Evolutionary conservation across 2,888 invertebrate species (phyloP), one percentile per base, ranked within the genome.

Genomic region (Selenia dentaria): DNA sequence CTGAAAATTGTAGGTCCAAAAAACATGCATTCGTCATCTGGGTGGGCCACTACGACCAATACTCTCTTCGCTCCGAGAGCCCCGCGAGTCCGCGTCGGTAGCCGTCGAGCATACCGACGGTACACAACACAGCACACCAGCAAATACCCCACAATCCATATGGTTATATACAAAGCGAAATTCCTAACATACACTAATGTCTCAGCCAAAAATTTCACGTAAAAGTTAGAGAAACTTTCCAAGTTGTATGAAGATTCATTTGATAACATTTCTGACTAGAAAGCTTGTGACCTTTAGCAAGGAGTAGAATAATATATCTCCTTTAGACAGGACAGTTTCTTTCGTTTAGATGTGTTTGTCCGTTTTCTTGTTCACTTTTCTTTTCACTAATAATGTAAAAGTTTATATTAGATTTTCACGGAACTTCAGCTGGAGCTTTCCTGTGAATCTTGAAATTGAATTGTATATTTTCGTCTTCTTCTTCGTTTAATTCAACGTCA

Each of bases 21-120:
- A 82, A 99, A 99, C 99, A 99, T 99, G 64, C 97, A 97, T 79
- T 99, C 99, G 79, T 99, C 99, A 81, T 99, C 99, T 9, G 99
- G 99, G 90, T 99, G 99, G 12, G 99, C 98, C 28, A 94, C 96
- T 1, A 99, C 94, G 38, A 99, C 78, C 18, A 99, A 83, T 28
- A 97, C 93, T 60, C 96, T 87, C 52, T 86, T 88, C 1, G 92
- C 87, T 27, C 90, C 77, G 24, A 91, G 80, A 8, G 92, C 84
- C 16, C 90, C 91, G 20, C 87, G 83, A 42, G 83, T 86, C 57
- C 92, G 82, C 0, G 86, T 85, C 28, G 92, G 78, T 20, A 89
- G 60, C 18, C 89, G 83, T 69, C 92, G 84, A 20, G 79, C 92
- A 54, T 79, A 92, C 50, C 87, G 91, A 72, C 90, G 85, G 61